These are phyloP conservation scores for Parasteatoda lunata DNA, from an alignment of 2,888 invertebrate genomes.

Conservation along the genomic window DNA sequence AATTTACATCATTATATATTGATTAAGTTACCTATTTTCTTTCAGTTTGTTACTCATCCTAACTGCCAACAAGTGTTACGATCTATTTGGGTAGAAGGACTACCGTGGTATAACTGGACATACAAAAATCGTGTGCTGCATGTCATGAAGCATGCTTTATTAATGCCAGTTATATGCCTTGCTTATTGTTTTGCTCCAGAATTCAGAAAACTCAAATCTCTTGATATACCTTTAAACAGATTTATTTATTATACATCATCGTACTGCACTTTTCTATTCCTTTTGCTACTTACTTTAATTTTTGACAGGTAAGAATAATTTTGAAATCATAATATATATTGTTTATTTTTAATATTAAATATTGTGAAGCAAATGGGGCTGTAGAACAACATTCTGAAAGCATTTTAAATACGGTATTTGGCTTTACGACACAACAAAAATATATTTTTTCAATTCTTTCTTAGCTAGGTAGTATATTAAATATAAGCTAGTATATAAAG, in stretches of 20 bases:
- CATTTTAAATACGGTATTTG: too few relatives aligned
- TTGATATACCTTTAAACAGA: slow-evolving; percentile 81
- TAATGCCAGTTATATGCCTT: slow-evolving; percentile 57
- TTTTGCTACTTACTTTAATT: slow-evolving; percentile 76
- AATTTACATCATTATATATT: too few relatives aligned
- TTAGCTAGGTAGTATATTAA: too few relatives aligned
- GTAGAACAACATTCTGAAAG: too few relatives aligned
- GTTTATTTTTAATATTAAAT: too few relatives aligned
- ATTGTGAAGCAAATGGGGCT: too few relatives aligned
- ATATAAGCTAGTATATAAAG: too few relatives aligned
- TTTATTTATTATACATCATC: slow-evolving; percentile 82
- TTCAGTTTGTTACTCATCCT: slow-evolving; percentile 83
- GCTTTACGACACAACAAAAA: too few relatives aligned
- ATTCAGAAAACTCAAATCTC: slow-evolving; percentile 38
- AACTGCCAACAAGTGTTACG: slow-evolving; percentile 80
- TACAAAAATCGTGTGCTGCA: slow-evolving; percentile 31
- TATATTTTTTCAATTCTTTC: too few relatives aligned
- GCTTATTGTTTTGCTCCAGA: slow-evolving; percentile 46
- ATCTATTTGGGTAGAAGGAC: slow-evolving; percentile 65
- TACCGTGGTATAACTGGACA: slow-evolving; percentile 63
- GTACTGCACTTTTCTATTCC: slow-evolving; percentile 80
- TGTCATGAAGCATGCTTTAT: slow-evolving; percentile 54
- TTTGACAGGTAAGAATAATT: slow-evolving; percentile 44
- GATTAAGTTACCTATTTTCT: background rate
- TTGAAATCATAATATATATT: background rate